Base-by-base conservation (phyloP, 1,140 invertebrate genomes). In the Pseudobourletiella spinata region DNA sequence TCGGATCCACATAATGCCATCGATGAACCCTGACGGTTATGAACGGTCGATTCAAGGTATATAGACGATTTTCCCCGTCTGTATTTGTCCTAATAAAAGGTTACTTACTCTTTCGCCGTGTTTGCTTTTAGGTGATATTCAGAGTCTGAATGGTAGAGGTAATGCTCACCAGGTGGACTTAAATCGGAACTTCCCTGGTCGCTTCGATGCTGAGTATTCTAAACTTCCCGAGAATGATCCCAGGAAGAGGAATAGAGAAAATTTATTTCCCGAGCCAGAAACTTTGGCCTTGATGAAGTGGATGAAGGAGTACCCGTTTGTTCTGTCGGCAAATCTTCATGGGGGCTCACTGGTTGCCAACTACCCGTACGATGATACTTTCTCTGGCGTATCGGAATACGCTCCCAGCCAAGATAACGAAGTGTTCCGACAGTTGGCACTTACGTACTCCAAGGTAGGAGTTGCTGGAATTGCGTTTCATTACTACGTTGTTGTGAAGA, bases 1-100 rank as follows among this genome's bases (percentile, higher is more conserved):
- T 0, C 79, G 94, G 57, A 84, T 99, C 26, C 95, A 98, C 75
- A 79, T 99, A 2, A 78, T 99, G 80, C 93, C 94, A 3, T 88
- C 88, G 59, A 94, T 98, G 90, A 99, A 99, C 78, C 96, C 96
- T 0, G 96, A 99, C 78, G 95, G 95, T 8, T 98, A 95, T 76
- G 92, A 95, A 75, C 77, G 77, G 28, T 80, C 89, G 0, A 75
- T 63, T 18, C 81, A 84, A 74, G 83, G 85, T 82, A 75, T 69
- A n/a, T n/a, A n/a, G n/a, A n/a, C n/a, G n/a, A 1, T 14, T 24
- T n/a, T n/a, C n/a, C n/a, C n/a, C n/a, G n/a, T n/a, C n/a, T 28
- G 18, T 42, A 42, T 42, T 42, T 42, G 18, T 42, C 11, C 14
- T 18, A 42, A 14, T 42, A 42, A n/a, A n/a, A n/a, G n/a, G n/a